Evolutionary conservation across 2,113 vertebrate species (phyloP), one percentile per base, ranked within the genome.

Genomic region (Cynocephalus volans): DNA sequence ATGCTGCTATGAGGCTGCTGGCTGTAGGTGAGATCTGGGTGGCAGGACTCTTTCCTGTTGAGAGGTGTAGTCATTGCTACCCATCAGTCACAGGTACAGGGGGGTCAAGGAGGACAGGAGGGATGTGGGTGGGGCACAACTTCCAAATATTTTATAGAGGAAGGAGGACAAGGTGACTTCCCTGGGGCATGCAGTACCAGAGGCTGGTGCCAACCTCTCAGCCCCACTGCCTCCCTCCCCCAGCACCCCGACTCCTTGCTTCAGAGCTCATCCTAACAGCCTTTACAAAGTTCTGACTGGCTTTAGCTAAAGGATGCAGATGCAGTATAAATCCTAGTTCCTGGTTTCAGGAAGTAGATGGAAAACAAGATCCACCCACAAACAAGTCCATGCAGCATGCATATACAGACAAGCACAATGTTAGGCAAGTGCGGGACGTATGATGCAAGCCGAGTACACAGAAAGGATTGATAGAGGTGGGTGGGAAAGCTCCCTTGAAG

Each of bases 301-400:
- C 14, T 41, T 50, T 8, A 3, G 52, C 50, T 45, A 60, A 72
- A 64, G 73, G 67, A 70, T 7, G 0, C 48, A 92, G 33, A 18
- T 10, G 58, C 41, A 64, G 28, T 45, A 73, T 17, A 67, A 83
- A 48, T 48, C 28, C 64, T 64, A 26, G 45, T 19, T 65, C 14
- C 52, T 8, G 65, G 45, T 82, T 84, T 96, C 73, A 72, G 90
- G 41, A 45, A 76, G 52, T 33, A 6, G 45, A 72, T 64, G 41
- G n/a, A 75, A 93, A 97, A n/a, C 58, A 92, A 89, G 72, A 93
- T 5, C 75, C 72, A 90, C 41, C 36, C 31, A 56, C 12, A 79
- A 45, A 93, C 69, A 93, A 90, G 82, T 83, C 70, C 48, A 13
- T 31, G 60, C 83, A 95, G 33, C 45, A 58, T 31, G 23, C 5